Base-by-base conservation (phyloP, 2,888 invertebrate species). In the Campoplex capitator region DNA sequence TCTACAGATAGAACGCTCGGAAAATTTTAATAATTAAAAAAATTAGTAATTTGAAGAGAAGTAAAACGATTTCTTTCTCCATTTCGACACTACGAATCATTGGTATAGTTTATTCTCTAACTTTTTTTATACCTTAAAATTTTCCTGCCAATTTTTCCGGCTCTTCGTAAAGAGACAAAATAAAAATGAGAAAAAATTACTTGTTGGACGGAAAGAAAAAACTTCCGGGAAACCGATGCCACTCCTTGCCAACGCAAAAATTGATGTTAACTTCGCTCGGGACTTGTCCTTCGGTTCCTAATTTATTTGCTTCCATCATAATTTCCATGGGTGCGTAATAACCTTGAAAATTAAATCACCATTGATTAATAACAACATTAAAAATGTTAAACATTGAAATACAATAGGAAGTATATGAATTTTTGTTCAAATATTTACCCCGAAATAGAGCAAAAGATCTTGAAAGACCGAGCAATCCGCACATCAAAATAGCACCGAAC, bases 171-270 rank as follows among this genome's bases (percentile, higher is more conserved):
- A n/a, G 18, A 42, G 3, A 1, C 4, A 0, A 16, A 13, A 48
- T 28, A 11, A 16, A 32, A 16, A 54, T 2, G 2, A n/a, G 76
- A 28, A 67, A 35, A 42, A n/a, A 32, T 91, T 88, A 95, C 95
- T 96, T 96, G 1, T 95, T 95, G 76, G 96, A 96, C 0, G 99
- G 99, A 67, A 99, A 95, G 94, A 99, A 99, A 95, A 99, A 99
- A 88, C 98, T 98, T 71, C 98, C 97, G 0, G 99, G 99, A 92
- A 97, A 99, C 38, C 99, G 96, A 95, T 99, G 96, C 99, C 99
- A 99, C 92, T 99, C 99, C 95, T 99, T 99, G 73, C 99, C 99
- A 88, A 98, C 96, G 94, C 99, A 99, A 7, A 99, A 96, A 89
- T 97, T 96, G 84, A 97, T 96, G 65, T 93, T 92, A 32, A 94